Conservation (phyloP, 2,113 vertebrate genomes). For the Acrocephalus kingi region DNA sequence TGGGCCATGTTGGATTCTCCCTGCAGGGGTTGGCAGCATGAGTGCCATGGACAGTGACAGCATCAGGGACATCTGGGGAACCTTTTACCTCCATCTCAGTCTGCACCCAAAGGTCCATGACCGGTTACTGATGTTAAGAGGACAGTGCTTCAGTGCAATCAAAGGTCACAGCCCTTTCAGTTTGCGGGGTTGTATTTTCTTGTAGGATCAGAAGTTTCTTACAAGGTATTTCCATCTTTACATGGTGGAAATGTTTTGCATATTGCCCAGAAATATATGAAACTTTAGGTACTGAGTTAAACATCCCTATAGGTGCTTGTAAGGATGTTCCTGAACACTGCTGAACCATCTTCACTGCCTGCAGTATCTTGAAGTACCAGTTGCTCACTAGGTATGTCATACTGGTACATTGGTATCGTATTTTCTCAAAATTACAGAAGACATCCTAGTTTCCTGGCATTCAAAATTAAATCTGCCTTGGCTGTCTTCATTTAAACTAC, state of each 20-base stretch:
- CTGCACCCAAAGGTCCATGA: neutral
- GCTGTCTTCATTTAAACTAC: constrained; percentile 11
- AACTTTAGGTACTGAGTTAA: neutral
- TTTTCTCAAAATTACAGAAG: neutral
- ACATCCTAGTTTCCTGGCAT: neutral
- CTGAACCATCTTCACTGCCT: neutral
- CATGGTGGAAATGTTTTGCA: neutral
- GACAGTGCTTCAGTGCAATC: neutral
- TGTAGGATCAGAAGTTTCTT: neutral
- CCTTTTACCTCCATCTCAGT: neutral
- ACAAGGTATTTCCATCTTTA: neutral
- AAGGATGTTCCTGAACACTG: neutral
- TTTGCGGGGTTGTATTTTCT: neutral
- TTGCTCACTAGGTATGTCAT: neutral
- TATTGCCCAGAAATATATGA: neutral
- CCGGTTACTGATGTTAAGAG: accelerated
- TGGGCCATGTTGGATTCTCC: neutral
- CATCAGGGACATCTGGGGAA: neutral
- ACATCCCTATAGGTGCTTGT: neutral
- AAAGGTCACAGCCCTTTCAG: neutral
- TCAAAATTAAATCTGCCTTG: neutral
- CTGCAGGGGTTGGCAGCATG: accelerated
- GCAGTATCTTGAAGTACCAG: neutral
- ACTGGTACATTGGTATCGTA: neutral
- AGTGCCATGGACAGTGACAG: neutral